phyloP scores from a whole-genome alignment of 2,888 invertebrate genomes.

The Heliconius charithonia region DNA sequence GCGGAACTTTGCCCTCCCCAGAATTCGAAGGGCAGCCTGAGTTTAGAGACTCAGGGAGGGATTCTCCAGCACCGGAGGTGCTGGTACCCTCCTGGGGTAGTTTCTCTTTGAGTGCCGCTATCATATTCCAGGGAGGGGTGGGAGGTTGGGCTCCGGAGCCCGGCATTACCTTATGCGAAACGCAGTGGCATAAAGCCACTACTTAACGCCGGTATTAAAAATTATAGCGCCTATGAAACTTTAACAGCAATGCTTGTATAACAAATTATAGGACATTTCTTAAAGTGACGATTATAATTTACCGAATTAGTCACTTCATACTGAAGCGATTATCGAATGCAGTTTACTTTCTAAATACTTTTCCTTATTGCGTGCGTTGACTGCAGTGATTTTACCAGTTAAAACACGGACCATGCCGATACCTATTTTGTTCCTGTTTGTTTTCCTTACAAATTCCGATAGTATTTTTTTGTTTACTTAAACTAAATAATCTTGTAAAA shows the following conservation, averaged over 20 bases:
- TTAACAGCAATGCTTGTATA: background rate
- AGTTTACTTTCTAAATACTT: conserved; percentile 44
- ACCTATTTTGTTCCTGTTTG: conserved; percentile 36
- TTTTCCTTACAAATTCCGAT: conserved; percentile 36
- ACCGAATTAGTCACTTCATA: conserved; percentile 16
- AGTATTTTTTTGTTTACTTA: conserved; percentile 40
- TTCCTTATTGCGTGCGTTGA: conserved; percentile 48
- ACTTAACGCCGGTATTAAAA: too few relatives aligned
- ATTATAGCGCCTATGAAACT: background rate
- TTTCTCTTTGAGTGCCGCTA: too few relatives aligned
- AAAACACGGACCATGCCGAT: conserved; percentile 37
- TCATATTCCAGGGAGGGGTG: too few relatives aligned
- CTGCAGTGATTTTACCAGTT: conserved; percentile 41
- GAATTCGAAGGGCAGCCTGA: too few relatives aligned
- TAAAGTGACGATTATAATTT: background rate
- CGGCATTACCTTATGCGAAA: too few relatives aligned
- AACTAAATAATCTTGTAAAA: conserved; percentile 36
- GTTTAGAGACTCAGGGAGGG: too few relatives aligned
- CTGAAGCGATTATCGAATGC: conserved; percentile 30
- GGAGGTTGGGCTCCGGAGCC: too few relatives aligned
- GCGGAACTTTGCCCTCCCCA: too few relatives aligned
- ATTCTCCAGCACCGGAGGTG: too few relatives aligned
- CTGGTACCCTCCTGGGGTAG: too few relatives aligned
- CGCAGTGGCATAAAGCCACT: too few relatives aligned
- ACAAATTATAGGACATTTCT: background rate